These are phyloP conservation scores for Struthidea cinerea DNA, from an alignment of 2,113 vertebrate species.

Conservation along the genomic window DNA sequence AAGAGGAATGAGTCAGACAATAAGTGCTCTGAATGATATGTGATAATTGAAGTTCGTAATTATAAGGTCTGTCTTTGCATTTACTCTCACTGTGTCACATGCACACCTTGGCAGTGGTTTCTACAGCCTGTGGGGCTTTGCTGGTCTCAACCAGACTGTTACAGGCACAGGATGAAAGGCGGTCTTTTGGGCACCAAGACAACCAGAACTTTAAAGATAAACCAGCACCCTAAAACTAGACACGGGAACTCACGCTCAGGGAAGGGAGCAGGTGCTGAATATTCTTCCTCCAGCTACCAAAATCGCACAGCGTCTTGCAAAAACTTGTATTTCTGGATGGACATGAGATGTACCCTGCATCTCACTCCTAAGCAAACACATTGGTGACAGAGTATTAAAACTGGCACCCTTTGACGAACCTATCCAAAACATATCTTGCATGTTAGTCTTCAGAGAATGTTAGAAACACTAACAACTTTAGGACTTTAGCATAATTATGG, in stretches of 20 bases:
- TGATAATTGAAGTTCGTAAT: conserved; percentile 6
- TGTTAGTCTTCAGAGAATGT: not conserved
- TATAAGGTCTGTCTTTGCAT: not conserved
- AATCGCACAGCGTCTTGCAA: not conserved
- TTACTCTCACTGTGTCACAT: conserved; percentile 26
- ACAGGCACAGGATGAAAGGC: not conserved
- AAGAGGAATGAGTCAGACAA: not conserved
- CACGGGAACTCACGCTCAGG: not conserved
- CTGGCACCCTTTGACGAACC: not conserved
- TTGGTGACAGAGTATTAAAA: not conserved
- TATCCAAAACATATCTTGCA: not conserved
- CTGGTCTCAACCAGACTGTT: not conserved
- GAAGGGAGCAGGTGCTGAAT: not conserved
- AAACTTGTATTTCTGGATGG: not conserved
- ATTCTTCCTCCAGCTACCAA: not conserved
- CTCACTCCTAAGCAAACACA: not conserved
- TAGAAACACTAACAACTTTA: not conserved
- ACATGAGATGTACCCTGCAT: not conserved
- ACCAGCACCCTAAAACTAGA: not conserved
- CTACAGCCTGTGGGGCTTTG: not conserved
- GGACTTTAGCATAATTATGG: not conserved
- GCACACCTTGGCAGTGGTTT: not conserved
- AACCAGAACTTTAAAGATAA: not conserved
- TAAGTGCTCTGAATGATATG: not conserved
- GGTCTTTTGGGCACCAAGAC: not conserved